A percentile compares a stretch with the other conserved stretches of the same genome.
Conservation (phyloP, 2,888 invertebrate genomes). For the Ecdyonurus torrentis region DNA sequence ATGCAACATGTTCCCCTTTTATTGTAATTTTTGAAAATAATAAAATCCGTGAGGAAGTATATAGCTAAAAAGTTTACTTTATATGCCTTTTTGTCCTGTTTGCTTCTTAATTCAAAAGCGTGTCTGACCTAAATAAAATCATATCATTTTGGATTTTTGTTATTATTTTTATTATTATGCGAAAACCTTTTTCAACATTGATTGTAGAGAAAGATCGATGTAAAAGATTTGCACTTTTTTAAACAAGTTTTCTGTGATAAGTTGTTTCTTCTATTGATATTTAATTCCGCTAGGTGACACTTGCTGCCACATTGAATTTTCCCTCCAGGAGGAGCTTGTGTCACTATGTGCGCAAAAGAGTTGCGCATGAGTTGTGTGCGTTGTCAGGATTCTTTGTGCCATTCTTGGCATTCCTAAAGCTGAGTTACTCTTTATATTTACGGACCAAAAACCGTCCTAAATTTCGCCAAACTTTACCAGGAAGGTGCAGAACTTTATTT, state of each 20-base stretch:
- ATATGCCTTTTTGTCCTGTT: neutral
- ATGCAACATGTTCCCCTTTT: neutral
- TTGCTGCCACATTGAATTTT: constrained; percentile 21
- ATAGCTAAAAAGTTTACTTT: neutral
- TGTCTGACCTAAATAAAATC: no score
- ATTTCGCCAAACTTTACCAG: constrained; percentile 40
- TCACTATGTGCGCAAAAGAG: constrained; percentile 61
- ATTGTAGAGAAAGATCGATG: no score
- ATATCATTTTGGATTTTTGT: no score
- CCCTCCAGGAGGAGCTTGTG: constrained; percentile 37
- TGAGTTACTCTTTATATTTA: constrained; percentile 35
- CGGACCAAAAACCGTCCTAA: constrained; percentile 50
- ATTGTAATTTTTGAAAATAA: neutral
- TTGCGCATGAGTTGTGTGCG: constrained; percentile 73
- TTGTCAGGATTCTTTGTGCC: constrained; percentile 95
- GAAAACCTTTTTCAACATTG: no score
- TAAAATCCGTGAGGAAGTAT: neutral
- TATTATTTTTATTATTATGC: no score
- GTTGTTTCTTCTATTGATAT: no score
- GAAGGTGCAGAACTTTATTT: constrained; percentile 43
- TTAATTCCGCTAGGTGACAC: neutral
- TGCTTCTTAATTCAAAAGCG: neutral
- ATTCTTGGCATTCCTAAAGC: constrained; percentile 85
- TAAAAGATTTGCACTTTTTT: no score
- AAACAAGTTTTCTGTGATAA: no score